Evolutionary conservation across 1,140 invertebrate genomes (phyloP).

Genomic region (Drosophila kepulauana): DNA sequence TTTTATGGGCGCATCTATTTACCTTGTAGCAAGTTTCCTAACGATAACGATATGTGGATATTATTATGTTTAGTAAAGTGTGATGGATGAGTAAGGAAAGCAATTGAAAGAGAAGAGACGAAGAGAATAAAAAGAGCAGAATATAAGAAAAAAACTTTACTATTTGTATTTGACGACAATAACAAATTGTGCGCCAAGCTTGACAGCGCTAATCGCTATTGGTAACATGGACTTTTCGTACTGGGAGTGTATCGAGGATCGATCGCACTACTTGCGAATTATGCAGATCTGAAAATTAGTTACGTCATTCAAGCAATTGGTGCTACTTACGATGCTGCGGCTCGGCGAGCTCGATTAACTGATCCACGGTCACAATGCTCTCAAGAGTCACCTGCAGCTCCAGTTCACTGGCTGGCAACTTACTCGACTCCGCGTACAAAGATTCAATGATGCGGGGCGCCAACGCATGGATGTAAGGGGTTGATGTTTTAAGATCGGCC

Average conservation of each 20-base stretch:
- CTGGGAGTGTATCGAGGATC: slow-evolving; percentile 5
- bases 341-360: slow-evolving; percentile 90
- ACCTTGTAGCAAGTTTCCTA: slow-evolving; percentile 85
- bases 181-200: slow-evolving; percentile 28
- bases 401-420: slow-evolving; percentile 86
- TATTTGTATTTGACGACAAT: slow-evolving; percentile 37
- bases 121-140: slow-evolving; percentile 66
- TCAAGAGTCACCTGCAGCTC: slow-evolving; percentile 89
- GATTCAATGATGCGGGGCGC: slow-evolving; percentile 91
- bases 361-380: slow-evolving; percentile 90
- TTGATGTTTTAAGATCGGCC: slow-evolving; percentile 89
- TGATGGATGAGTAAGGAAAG: slow-evolving; percentile 55
- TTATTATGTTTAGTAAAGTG: slow-evolving; percentile 36
- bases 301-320: not conserved
- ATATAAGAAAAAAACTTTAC: slow-evolving; percentile 46
- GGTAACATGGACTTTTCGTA: slow-evolving; percentile 22
- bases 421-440: slow-evolving; percentile 88
- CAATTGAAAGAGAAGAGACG: slow-evolving; percentile 70
- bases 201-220: slow-evolving; percentile 31
- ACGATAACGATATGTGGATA: slow-evolving; percentile 33
- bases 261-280: slow-evolving; percentile 28
- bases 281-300: not conserved
- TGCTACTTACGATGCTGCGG: slow-evolving; percentile 90
- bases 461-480: slow-evolving; percentile 93
- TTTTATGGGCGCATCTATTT: slow-evolving; percentile 68